Evolutionary conservation across 2,888 invertebrate genomes (phyloP), one percentile per base, ranked within the genome.

Genomic region (Napeogenes inachia): DNA sequence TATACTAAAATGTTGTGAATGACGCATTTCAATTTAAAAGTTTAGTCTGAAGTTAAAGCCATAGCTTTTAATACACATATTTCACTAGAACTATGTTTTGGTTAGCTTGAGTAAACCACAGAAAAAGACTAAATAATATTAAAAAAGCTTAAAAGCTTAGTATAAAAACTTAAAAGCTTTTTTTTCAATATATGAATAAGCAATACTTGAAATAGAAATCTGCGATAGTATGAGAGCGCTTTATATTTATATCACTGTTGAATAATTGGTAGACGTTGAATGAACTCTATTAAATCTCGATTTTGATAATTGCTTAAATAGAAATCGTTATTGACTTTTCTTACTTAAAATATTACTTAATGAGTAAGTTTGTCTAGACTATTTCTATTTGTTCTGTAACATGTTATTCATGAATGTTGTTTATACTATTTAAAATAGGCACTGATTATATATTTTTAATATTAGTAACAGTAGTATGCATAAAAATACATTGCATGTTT

Each of bases 1-100:
- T 70, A 69, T 61, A 63, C 61, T 64, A 68, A 68, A 70, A 69
- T 68, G 69, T 66, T 64, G 53, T 62, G 59, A 66, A 53, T 68
- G 65, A 66, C 66, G 64, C 65, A 61, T 69, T 60, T 60, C 57
- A 47, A 56, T 60, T 50, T 30, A 10, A 50, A 50, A 13, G 21
- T 30, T 30, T 30, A 30, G 6, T 30, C 8, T 21, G 3, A 8
- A 30, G 4, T 47, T 30, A 50, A 10, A 30, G 4, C 42, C 30
- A 30, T 30, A 30, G 5, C 8, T 30, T 6, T 30, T 50, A 30
- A 12, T 4, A 30, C 21, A 6, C 8, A 50, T 21, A 12, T 30
- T 3, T 42, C 10, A 10, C 42, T 35, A 35, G 6, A 35, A 0
- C 35, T 35, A 6, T 35, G 4, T 35, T 6, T 35, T 35, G 0